Percentiles rank a stretch among this genome's conserved stretches.
Conservation (phyloP, 1,140 invertebrate species). For the Oreohelix idahoensis region DNA sequence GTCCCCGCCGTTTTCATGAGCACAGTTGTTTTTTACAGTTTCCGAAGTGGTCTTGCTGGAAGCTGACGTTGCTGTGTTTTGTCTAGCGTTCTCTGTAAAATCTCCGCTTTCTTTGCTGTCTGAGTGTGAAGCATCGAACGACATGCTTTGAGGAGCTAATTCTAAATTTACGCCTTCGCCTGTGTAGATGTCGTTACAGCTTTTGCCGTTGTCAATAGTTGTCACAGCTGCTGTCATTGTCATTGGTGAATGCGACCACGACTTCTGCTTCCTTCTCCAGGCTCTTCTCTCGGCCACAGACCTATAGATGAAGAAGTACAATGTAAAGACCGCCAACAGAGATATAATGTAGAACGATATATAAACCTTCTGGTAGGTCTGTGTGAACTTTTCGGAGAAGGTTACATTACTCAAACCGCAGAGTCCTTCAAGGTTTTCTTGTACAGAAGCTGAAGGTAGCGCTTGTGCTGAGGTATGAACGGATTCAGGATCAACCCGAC, state of each 20-base stretch:
- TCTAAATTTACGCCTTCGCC: neutral
- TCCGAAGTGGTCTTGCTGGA: too few species aligned
- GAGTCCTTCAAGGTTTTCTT: constrained; percentile 14
- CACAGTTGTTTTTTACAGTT: constrained; percentile 15
- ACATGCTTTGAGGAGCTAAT: neutral
- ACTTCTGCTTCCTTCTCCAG: constrained; percentile 47
- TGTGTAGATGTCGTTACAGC: neutral
- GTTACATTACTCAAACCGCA: constrained; percentile 50
- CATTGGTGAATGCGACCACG: constrained; percentile 29
- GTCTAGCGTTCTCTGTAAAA: neutral
- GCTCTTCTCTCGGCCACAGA: constrained; percentile 58
- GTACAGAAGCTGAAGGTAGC: too few species aligned
- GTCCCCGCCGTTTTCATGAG: constrained; percentile 43
- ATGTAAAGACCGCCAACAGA: constrained; percentile 55
- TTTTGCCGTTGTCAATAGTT: neutral
- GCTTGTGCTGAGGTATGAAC: neutral
- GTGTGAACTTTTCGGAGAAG: constrained; percentile 46
- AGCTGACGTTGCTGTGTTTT: too few species aligned
- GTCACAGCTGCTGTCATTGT: constrained; percentile 33
- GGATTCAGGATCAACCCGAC: neutral
- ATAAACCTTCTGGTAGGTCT: constrained; percentile 59
- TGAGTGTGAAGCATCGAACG: neutral
- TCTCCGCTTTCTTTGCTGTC: neutral
- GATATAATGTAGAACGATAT: constrained; percentile 61
- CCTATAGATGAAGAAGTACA: constrained; percentile 63